Base-by-base conservation (phyloP, 2,797 vertebrate species). In the Sphenopsis melanotis region DNA sequence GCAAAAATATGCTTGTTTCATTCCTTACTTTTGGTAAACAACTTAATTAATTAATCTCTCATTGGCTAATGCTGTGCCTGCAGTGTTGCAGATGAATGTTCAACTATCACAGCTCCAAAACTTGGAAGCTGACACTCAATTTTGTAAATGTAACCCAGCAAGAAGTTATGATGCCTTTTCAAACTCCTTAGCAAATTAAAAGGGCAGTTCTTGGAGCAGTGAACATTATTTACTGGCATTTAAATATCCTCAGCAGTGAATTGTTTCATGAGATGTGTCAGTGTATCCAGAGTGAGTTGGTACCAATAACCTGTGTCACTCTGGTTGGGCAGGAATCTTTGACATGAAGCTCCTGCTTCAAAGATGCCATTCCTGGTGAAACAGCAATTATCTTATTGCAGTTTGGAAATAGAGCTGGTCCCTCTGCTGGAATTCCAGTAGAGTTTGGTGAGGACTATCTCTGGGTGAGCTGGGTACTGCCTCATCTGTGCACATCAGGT, bases 1-100 rank as follows among this genome's bases (percentile, higher is more conserved):
- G 87, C 69, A 92, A 86, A 81, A 93, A 56, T 75, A 15, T 8
- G 72, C 56, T 86, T 93, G 47, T 78, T 84, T 78, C 92, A 53
- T 89, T 93, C 93, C 50, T 78, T 89, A 52, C 27, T 89, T 95
- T 89, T 89, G 32, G 63, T 93, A 83, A 94, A 90, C 79, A 66
- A 27, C 69, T 69, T 94, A 93, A 93, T 93, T 78, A 90, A 85
- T 71, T 29, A 83, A 19, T 85, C 63, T 44, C 72, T 81, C 39
- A 36, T n/a, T 91, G 87, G 65, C 82, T 83, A 39, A 24, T 88
- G 55, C 72, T 44, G 3, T 55, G 57, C 53, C 78, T 83, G 72
- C 72, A 86, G 55, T 13, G 8, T 39, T 80, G 42, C 68, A 87
- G 59, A 83, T 81, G 69, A 55, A 46, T 37, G 44, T n/a, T 66